Evolutionary conservation across 1,140 invertebrate genomes (phyloP).

Genomic region (Globodera ellingtonae): DNA sequence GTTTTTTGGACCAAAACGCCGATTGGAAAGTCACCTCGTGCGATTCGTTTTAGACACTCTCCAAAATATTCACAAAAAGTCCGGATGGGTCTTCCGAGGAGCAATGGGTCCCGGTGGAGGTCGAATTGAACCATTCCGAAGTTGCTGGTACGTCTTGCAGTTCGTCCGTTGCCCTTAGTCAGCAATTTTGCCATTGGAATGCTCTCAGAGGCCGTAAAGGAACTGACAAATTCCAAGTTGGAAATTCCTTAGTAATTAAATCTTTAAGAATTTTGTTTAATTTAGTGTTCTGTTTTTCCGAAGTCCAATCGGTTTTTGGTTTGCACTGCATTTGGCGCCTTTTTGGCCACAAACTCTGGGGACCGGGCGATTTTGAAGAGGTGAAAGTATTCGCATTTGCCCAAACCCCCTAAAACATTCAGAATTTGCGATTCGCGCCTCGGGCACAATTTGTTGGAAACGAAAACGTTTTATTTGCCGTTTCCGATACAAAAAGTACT

Average conservation of each 20-base stretch:
- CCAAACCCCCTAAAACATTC: not conserved
- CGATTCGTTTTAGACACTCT: not conserved
- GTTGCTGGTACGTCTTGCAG: not conserved
- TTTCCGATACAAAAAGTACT: constrained; percentile 11
- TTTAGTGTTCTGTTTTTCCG: not conserved
- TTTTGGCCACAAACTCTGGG: constrained; percentile 14
- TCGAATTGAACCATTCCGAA: not conserved
- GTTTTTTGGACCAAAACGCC: not conserved
- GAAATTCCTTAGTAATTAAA: not conserved
- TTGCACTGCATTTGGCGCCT: constrained; percentile 30
- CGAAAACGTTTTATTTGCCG: constrained; percentile 11
- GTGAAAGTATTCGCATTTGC: not conserved
- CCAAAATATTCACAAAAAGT: not conserved
- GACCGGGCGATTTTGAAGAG: constrained; percentile 3
- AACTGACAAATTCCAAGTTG: not conserved
- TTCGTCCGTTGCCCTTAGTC: not conserved
- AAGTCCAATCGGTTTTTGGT: constrained; percentile 15
- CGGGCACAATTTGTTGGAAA: not conserved
- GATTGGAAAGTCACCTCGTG: not conserved
- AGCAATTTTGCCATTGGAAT: constrained; percentile 21
- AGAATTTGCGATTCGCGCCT: constrained; percentile 8
- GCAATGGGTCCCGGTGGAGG: not conserved
- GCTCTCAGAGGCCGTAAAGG: not conserved
- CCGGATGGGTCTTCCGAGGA: not conserved
- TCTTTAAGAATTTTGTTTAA: not conserved